Evolutionary conservation across 2,797 vertebrate genomes (phyloP).

Genomic region (Botia almorhae): DNA sequence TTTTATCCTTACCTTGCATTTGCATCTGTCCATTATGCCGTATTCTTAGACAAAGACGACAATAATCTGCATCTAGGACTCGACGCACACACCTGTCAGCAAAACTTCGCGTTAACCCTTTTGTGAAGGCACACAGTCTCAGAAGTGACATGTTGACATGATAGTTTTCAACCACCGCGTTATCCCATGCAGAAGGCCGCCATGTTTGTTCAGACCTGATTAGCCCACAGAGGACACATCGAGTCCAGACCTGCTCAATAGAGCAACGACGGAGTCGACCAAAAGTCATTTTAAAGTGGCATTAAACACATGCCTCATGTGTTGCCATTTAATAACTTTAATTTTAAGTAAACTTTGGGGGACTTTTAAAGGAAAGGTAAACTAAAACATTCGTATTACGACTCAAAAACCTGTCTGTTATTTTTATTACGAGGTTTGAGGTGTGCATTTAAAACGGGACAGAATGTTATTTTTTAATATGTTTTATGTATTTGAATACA

Average conservation of each 20-base stretch:
- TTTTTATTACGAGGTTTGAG: not conserved
- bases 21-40: conserved; percentile 54
- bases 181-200: conserved; percentile 66
- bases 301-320: not conserved
- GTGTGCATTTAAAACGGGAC: not conserved
- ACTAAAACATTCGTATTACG: too few relatives aligned
- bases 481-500: not conserved
- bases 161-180: conserved; percentile 64
- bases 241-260: not conserved
- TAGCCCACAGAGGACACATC: conserved; percentile 42
- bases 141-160: conserved; percentile 81
- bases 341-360: not conserved
- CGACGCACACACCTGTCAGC: conserved; percentile 57
- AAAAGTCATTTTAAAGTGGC: conserved; percentile 51
- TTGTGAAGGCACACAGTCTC: conserved; percentile 70
- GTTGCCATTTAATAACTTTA: not conserved
- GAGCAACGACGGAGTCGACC: conserved; percentile 60
- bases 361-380: too few relatives aligned
- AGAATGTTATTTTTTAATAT: not conserved
- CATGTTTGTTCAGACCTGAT: conserved; percentile 75
- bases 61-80: conserved; percentile 53
- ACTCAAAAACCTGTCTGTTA: too few relatives aligned
- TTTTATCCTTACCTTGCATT: conserved; percentile 65
- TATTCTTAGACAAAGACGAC: conserved; percentile 59
- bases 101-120: conserved; percentile 59